These are phyloP conservation scores for Conistra vaccinii DNA, from an alignment of 2,888 invertebrate genomes.

Conservation along the genomic window DNA sequence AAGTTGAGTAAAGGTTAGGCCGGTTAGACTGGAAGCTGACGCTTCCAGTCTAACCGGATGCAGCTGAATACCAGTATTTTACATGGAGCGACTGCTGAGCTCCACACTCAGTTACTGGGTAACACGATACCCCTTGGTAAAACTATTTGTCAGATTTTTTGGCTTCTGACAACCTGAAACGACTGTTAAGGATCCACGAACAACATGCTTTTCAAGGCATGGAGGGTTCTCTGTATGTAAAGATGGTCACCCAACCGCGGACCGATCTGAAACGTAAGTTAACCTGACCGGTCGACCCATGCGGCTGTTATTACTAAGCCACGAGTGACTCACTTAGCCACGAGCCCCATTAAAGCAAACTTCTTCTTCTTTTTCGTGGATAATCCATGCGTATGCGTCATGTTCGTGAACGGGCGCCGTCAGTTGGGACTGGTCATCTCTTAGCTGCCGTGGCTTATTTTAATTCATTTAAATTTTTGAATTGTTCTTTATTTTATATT, in stretches of 20 bases:
- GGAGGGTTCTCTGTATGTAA: background rate
- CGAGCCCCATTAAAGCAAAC: background rate
- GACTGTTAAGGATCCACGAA: background rate
- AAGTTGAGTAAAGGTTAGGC: too few relatives aligned
- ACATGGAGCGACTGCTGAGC: too few relatives aligned
- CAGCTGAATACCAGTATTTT: too few relatives aligned
- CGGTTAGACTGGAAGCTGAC: too few relatives aligned
- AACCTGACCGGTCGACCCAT: background rate
- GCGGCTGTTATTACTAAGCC: background rate
- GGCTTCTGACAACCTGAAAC: background rate
- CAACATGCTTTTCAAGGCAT: background rate
- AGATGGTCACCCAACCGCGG: background rate
- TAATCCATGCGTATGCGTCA: too few relatives aligned
- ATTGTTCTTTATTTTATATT: too few relatives aligned
- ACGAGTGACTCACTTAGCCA: background rate
- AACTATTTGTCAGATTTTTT: background rate
- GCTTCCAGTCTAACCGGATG: too few relatives aligned
- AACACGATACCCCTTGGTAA: background rate
- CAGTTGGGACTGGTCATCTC: too few relatives aligned
- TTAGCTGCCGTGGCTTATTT: too few relatives aligned
- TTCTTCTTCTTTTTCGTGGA: too few relatives aligned
- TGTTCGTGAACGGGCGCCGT: too few relatives aligned
- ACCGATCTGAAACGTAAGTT: background rate
- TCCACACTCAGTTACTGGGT: background rate
- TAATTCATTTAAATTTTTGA: too few relatives aligned